Conservation (phyloP, 2,113 vertebrate species). For the Aspiorhynchus laticeps region DNA sequence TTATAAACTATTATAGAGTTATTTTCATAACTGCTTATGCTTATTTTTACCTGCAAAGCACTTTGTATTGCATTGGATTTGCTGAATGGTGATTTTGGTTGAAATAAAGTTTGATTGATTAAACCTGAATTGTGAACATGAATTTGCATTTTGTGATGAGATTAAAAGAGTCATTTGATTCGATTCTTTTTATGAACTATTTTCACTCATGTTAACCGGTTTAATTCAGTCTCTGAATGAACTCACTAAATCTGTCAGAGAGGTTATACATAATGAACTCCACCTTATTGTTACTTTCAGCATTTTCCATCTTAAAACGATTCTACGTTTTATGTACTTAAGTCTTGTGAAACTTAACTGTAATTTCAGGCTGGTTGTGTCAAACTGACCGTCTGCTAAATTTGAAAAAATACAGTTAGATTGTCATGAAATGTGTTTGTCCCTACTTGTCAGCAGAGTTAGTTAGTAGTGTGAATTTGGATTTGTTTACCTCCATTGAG, state of each 20-base stretch:
- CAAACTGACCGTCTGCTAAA: neutral
- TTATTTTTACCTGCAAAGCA: too few relatives aligned
- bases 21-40: too few relatives aligned
- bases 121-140: neutral
- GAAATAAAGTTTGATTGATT: neutral
- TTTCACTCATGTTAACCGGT: neutral
- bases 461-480: neutral
- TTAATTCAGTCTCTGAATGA: neutral
- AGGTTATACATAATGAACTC: neutral
- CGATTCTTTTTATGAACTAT: neutral
- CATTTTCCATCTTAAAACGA: neutral
- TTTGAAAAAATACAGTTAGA: neutral
- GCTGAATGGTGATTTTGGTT: too few relatives aligned
- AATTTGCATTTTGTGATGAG: neutral
- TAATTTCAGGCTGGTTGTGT: neutral
- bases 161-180: neutral
- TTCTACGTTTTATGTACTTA: neutral
- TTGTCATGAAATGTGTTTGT: neutral
- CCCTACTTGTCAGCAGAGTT: neutral
- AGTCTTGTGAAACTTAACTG: neutral
- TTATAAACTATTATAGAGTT: too few relatives aligned
- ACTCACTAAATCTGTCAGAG: neutral
- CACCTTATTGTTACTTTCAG: neutral
- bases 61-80: too few relatives aligned
- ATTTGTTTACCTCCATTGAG: conserved; percentile 85